Base-by-base conservation (phyloP, 2,797 vertebrate genomes). In the Falco rusticolus region DNA sequence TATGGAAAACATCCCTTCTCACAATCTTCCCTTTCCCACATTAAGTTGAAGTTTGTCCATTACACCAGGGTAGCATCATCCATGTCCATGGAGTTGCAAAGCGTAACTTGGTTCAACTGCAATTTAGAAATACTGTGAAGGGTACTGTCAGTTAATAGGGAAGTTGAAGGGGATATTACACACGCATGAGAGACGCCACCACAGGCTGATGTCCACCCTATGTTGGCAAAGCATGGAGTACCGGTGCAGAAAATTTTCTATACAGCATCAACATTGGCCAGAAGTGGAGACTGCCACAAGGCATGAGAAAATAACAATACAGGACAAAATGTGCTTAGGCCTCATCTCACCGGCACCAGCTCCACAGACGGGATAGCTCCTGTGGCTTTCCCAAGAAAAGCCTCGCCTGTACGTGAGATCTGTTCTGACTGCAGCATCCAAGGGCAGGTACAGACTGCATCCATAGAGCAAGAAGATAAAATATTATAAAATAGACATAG, bases 1-100 rank as follows among this genome's bases (percentile, higher is more conserved):
- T 71, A 33, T n/a, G 68, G 65, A 94, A 96, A 93, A 75, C 59
- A 16, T 39, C 81, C 57, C 26, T 83, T 94, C 68, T 87, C 25
- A 33, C 39, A 60, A 20, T 72, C 74, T 78, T 84, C 50, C 13
- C 9, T 20, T 75, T 93, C 69, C 51, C 45, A 77, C 24, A 53
- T 91, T 41, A 61, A 57, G 17, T 22, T 90, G 19, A 90, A 81
- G 4, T 79, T 93, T 89, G 63, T 66, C 56, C 48, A 15, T 85
- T 76, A 71, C 56, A 77, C 16, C 11, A 54, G 48, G 3, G 29
- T 85, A 71, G 47, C 2, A n/a, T 16, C 59, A 72, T 68, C 25
- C n/a, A 18, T 31, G 41, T 61, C 60, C 53, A 74, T 2, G 2
- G 71, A 68, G 47, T 6, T 89, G 48, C 75, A 94, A 69, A 79